Evolutionary conservation across 2,888 invertebrate species (phyloP).

Genomic region (Lysandra bellargus): DNA sequence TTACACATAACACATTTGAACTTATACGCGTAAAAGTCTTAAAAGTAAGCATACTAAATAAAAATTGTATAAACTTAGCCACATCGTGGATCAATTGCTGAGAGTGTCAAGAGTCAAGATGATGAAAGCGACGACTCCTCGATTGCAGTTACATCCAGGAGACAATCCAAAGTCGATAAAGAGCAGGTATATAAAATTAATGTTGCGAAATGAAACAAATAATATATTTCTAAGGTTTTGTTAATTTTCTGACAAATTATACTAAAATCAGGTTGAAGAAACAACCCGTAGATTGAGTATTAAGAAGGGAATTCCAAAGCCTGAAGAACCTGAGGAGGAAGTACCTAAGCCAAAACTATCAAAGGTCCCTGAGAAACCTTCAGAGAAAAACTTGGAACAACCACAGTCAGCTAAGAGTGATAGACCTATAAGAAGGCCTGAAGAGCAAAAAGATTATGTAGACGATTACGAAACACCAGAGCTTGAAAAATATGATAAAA

Average conservation of each 20-base stretch:
- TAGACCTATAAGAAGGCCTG: slow-evolving; percentile 64
- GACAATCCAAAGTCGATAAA: slow-evolving; percentile 61
- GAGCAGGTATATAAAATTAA: slow-evolving; percentile 51
- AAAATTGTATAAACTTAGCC: slow-evolving; percentile 52
- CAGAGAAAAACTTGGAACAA: slow-evolving; percentile 62
- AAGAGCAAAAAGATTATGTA: slow-evolving; percentile 76
- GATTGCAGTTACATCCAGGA: slow-evolving; percentile 52
- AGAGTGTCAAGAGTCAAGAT: slow-evolving; percentile 68
- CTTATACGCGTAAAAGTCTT: neutral
- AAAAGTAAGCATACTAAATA: slow-evolving; percentile 30
- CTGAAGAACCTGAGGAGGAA: slow-evolving; percentile 71
- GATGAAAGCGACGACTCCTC: slow-evolving; percentile 69
- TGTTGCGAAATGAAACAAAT: slow-evolving; percentile 15
- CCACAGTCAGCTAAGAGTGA: slow-evolving; percentile 66
- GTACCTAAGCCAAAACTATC: slow-evolving; percentile 67
- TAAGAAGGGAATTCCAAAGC: slow-evolving; percentile 68
- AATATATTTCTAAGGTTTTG: slow-evolving; percentile 30
- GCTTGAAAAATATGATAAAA: slow-evolving; percentile 85
- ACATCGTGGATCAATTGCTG: slow-evolving; percentile 70
- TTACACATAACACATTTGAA: slow-evolving; percentile 34
- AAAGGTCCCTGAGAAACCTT: slow-evolving; percentile 63
- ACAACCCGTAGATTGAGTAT: slow-evolving; percentile 63
- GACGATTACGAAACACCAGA: slow-evolving; percentile 88
- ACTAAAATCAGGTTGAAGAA: slow-evolving; percentile 58
- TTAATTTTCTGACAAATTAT: slow-evolving; percentile 9